phyloP scores from a whole-genome alignment of 2,888 invertebrate species.

The Ypsolopha sequella region DNA sequence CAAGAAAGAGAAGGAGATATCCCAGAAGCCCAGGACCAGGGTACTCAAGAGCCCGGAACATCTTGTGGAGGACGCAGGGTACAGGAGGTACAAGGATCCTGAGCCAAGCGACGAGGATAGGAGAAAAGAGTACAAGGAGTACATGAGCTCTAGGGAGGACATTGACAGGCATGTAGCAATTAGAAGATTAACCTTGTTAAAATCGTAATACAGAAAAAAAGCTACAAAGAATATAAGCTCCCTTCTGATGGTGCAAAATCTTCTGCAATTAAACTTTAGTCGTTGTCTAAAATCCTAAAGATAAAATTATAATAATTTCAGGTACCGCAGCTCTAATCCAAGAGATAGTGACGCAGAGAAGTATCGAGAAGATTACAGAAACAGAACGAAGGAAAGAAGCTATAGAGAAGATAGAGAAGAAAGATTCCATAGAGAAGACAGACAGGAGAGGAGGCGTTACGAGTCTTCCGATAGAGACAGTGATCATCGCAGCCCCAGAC shows the following conservation, averaged over 20 bases:
- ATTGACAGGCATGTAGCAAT: slow-evolving; percentile 9
- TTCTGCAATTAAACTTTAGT: too few relatives aligned
- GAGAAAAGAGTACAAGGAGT: slow-evolving; percentile 25
- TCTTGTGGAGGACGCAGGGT: slow-evolving; percentile 61
- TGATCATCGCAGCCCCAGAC: slow-evolving; percentile 33
- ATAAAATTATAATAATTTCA: neutral
- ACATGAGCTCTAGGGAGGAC: slow-evolving; percentile 9
- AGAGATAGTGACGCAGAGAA: slow-evolving; percentile 37
- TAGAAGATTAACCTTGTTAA: neutral
- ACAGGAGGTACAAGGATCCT: slow-evolving; percentile 49
- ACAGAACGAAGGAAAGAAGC: slow-evolving; percentile 30
- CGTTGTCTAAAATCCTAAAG: too few relatives aligned
- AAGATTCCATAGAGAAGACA: slow-evolving; percentile 17
- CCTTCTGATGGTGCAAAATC: neutral
- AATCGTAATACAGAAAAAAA: neutral
- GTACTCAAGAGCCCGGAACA: slow-evolving; percentile 69
- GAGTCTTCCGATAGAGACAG: slow-evolving; percentile 64
- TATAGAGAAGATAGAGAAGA: neutral
- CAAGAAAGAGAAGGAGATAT: slow-evolving; percentile 72
- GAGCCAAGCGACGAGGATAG: slow-evolving; percentile 56
- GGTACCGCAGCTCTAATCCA: slow-evolving; percentile 23
- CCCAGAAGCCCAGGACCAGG: slow-evolving; percentile 61
- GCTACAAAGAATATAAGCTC: neutral
- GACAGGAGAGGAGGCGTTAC: slow-evolving; percentile 69
- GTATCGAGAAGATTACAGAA: slow-evolving; percentile 26